Evolutionary conservation across 2,888 invertebrate species (phyloP).

Genomic region (Colostygia pectinataria): DNA sequence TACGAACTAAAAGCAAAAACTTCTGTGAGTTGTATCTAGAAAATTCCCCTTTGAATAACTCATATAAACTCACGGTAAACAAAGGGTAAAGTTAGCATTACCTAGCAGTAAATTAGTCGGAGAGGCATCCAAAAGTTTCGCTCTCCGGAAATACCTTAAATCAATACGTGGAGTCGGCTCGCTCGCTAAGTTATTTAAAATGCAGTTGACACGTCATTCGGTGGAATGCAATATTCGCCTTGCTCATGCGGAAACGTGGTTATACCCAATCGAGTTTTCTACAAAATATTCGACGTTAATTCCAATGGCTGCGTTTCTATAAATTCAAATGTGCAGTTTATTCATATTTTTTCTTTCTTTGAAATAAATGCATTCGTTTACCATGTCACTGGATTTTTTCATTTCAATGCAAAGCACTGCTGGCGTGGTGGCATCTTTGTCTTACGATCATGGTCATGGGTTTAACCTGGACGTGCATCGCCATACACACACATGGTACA

Average conservation of each 20-base stretch:
- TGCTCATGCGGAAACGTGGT: slow-evolving; percentile 68
- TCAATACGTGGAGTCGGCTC: slow-evolving; percentile 34
- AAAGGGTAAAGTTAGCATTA: slow-evolving; percentile 12
- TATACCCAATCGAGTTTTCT: slow-evolving; percentile 66
- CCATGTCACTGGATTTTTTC: too few relatives aligned
- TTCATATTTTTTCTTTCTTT: slow-evolving; percentile 26
- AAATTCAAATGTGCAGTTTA: slow-evolving; percentile 44
- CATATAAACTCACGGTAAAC: slow-evolving; percentile 6
- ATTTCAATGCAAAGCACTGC: too few relatives aligned
- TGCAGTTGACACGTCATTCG: slow-evolving; percentile 77
- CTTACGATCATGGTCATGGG: too few relatives aligned
- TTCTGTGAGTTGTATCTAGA: too few relatives aligned
- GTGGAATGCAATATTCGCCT: slow-evolving; percentile 77
- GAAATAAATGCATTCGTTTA: too few relatives aligned
- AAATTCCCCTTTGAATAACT: slow-evolving; percentile 15
- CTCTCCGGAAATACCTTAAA: slow-evolving; percentile 58
- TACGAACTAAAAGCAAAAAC: background rate
- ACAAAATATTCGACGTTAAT: slow-evolving; percentile 48
- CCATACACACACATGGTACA: too few relatives aligned
- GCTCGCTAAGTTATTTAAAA: slow-evolving; percentile 77
- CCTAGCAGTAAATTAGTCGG: slow-evolving; percentile 29
- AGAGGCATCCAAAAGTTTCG: slow-evolving; percentile 30
- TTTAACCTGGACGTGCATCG: too few relatives aligned
- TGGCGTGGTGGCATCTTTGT: too few relatives aligned
- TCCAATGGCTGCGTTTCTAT: slow-evolving; percentile 43